phyloP scores from a whole-genome alignment of 2,888 invertebrate species.

The Idaea dimidiata region DNA sequence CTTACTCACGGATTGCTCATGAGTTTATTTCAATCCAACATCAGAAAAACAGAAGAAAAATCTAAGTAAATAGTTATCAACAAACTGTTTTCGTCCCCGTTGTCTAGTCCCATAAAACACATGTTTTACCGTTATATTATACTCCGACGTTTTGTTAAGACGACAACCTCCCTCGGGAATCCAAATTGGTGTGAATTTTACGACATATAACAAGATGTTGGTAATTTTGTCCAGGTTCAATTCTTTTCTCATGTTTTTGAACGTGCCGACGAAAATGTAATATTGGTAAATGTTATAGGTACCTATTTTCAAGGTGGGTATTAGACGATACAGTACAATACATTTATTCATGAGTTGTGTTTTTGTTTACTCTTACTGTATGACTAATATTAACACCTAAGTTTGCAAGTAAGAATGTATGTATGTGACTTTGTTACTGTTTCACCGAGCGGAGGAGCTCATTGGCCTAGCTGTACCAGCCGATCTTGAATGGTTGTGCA shows the following conservation, averaged over 20 bases:
- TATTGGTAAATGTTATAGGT: neutral
- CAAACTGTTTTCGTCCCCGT: constrained; percentile 3
- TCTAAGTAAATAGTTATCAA: neutral
- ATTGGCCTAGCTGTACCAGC: no score
- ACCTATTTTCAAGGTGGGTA: neutral
- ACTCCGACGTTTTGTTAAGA: constrained; percentile 55
- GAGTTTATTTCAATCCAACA: no score
- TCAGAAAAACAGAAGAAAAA: no score
- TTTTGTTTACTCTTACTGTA: neutral
- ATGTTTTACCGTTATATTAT: constrained; percentile 67
- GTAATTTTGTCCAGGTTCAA: constrained; percentile 44
- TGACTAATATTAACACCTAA: no score
- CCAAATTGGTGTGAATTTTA: constrained; percentile 71
- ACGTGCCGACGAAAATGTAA: neutral
- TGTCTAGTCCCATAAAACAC: constrained; percentile 59
- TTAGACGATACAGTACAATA: neutral
- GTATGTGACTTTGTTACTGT: no score
- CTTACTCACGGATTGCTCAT: no score
- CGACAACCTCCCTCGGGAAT: constrained; percentile 54
- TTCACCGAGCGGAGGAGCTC: no score
- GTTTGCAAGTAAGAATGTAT: no score
- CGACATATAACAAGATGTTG: constrained; percentile 46
- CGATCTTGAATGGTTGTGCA: no score
- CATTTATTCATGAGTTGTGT: neutral
- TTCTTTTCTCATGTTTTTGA: constrained; percentile 14